These are phyloP conservation scores for Semnornis frantzii DNA, from an alignment of 2,113 vertebrate genomes.

Conservation along the genomic window DNA sequence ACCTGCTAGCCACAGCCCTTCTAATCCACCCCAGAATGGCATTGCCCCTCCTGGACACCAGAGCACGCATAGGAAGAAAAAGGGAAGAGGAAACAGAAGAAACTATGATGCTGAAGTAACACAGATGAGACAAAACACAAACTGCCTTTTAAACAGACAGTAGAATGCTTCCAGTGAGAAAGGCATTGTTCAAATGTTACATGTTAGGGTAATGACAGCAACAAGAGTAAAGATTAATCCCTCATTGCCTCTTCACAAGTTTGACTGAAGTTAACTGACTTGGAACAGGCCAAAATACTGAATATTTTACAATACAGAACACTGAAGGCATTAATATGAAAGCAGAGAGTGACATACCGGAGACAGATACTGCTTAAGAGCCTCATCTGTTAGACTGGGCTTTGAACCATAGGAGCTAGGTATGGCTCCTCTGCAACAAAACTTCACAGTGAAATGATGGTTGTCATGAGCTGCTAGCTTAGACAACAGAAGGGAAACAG, in stretches of 20 bases:
- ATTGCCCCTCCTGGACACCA: too few species aligned
- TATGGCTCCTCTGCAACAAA: not conserved
- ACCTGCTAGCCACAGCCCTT: too few species aligned
- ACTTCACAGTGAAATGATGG: not conserved
- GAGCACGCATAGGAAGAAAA: not conserved
- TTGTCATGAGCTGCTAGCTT: not conserved
- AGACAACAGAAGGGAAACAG: not conserved
- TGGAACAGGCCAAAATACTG: not conserved
- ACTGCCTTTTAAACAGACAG: not conserved
- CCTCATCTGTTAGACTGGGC: not conserved
- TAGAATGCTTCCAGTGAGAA: fast-evolving
- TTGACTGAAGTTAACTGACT: not conserved
- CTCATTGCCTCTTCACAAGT: not conserved
- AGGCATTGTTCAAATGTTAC: not conserved
- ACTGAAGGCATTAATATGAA: not conserved
- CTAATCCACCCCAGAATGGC: too few species aligned
- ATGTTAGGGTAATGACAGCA: not conserved
- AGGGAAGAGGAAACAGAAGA: not conserved
- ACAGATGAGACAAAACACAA: not conserved
- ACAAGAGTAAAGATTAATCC: not conserved
- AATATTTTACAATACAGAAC: not conserved
- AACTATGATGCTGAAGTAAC: not conserved
- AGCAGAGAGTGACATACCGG: not conserved
- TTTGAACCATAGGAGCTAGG: not conserved
- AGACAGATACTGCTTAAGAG: not conserved